A percentile compares a stretch with the other conserved stretches of the same genome.
Conservation (phyloP, 1,140 invertebrate species). For the Megalonaias nervosa region DNA sequence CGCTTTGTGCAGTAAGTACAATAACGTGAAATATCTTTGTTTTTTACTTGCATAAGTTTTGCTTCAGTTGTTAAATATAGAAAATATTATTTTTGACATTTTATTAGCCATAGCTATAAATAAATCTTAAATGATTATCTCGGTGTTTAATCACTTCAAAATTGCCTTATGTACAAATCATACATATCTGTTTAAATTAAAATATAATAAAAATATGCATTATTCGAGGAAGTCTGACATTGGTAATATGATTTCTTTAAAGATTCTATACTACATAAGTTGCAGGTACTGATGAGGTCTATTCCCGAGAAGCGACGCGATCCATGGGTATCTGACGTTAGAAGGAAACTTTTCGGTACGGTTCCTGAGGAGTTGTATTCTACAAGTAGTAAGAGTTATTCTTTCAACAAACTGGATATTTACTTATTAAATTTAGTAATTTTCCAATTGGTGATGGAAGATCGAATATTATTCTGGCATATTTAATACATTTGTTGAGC, state of each 20-base stretch:
- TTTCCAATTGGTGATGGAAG: background rate
- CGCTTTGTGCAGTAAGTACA: too few species aligned
- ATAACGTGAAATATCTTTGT: too few species aligned
- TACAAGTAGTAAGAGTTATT: background rate
- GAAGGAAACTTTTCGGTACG: constrained; percentile 13
- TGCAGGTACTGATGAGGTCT: too few species aligned
- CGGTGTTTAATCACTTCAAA: too few species aligned
- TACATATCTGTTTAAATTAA: background rate
- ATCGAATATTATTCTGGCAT: too few species aligned
- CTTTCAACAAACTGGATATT: background rate
- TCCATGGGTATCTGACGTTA: constrained; percentile 10
- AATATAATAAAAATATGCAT: background rate
- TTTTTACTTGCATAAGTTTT: too few species aligned
- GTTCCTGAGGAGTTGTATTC: constrained; percentile 2
- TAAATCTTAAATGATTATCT: too few species aligned
- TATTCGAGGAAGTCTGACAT: background rate
- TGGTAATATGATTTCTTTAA: background rate
- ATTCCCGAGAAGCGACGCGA: background rate
- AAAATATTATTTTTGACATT: too few species aligned
- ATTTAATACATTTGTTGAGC: too few species aligned
- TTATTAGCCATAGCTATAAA: too few species aligned
- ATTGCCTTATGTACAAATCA: too few species aligned
- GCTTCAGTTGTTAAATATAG: too few species aligned
- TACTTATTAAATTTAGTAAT: background rate
- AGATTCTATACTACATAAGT: background rate